Evolutionary conservation across 2,888 invertebrate species (phyloP), one percentile per base, ranked within the genome.

Genomic region (Polydrusus tereticollis): DNA sequence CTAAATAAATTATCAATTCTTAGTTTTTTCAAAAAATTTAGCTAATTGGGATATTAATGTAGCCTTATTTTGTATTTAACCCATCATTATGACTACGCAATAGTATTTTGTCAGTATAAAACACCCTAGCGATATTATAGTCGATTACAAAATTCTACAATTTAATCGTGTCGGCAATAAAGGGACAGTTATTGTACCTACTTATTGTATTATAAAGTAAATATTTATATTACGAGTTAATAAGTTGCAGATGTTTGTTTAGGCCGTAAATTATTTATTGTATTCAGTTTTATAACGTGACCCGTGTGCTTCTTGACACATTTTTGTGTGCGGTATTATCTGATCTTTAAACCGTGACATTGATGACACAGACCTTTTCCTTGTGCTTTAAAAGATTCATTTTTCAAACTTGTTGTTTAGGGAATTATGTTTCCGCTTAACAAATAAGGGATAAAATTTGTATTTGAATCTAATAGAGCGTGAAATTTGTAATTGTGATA

Each of bases 241-340:
- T 71, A 60, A 66, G 47, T 60, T 55, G 38, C 71, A 71, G 71
- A 71, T 71, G 71, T 71, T 55, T 55, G 38, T 52, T 62, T 45
- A 16, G n/a, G 26, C 36, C 20, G 43, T 33, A 45, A 26, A 63
- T 62, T 55, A 55, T 14, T 55, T 55, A 33, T 55, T 62, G 21
- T 16, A 41, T 58, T 58, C 58, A 41, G 10, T 21, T 36, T 58
- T 58, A n/a, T n/a, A 41, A 41, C 12, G 41, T 29, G 38, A 21
- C 38, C 58, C 58, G 41, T 41, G 58, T 58, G 58, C 38, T 58
- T 21, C 20, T 23, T 41, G 41, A 58, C 58, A 38, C 20, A 23
- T 58, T 58, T 58, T 58, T 58, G 2, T 8, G 21, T 18, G 21
- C 58, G 58, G 58, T 58, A 41, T 16, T 23, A 23, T 50, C 26